Evolutionary conservation across 2,888 invertebrate genomes (phyloP), one percentile per base, ranked within the genome.

Genomic region (Synergus japonicus): DNA sequence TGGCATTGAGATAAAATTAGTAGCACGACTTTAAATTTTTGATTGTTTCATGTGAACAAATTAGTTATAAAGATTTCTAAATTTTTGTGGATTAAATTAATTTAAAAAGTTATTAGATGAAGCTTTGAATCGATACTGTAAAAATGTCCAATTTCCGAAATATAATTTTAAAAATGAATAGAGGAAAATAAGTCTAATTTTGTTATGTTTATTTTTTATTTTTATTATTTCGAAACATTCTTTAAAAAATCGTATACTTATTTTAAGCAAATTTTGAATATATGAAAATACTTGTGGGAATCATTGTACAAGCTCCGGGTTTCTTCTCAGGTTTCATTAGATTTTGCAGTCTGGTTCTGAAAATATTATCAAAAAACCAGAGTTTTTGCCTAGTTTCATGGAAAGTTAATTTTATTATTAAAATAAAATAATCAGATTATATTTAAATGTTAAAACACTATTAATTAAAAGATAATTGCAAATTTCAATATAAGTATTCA

Each of bases 381-480:
- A 37, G 37, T 37, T 37, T 37, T 37, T 37, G 37, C 5, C 5
- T 37, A 7, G 5, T 37, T 37, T 37, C 76, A 73, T 64, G 67
- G 60, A 65, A 78, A 76, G 60, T 78, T 67, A 66, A 58, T 46
- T 78, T 82, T 69, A 81, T 60, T 37, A 76, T 13, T 78, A 29
- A 60, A 18, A 15, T 13, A 15, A 54, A 37, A n/a, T n/a, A 60
- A 60, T 13, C 8, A 37, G 18, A 22, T 46, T 15, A 15, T 3
- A 46, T 22, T n/a, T 29, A 7, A 15, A 49, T 49, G 15, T 4
- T 15, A 15, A 13, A 49, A 13, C n/a, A n/a, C n/a, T n/a, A n/a
- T n/a, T 18, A 2, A n/a, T n/a, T 54, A n/a, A 54, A 54, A 8
- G 9, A 54, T 18, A n/a, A 54, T 54, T n/a, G n/a, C 54, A 54